Base-by-base conservation (phyloP, 2,797 vertebrate species). In the Numenius phaeopus region DNA sequence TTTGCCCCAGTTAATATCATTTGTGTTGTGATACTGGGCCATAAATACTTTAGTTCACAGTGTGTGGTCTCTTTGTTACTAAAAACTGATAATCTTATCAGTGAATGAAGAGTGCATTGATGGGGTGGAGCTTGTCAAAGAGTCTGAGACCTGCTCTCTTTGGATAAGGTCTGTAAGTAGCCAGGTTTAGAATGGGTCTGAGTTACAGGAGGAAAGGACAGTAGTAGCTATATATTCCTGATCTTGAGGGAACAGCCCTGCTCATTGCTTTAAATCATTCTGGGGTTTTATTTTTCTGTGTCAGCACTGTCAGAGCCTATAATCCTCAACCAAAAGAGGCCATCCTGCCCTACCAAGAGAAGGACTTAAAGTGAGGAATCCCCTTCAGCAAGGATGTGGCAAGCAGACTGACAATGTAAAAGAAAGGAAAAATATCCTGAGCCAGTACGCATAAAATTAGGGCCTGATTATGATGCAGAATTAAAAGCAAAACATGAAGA, bases 281-380 rank as follows among this genome's bases (percentile, higher is more conserved):
- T 42, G 61, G 80, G 86, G 47, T 23, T 95, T 94, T 91, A 83
- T 97, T 97, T 97, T 97, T 98, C 93, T 96, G 94, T 97, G 96
- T 97, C 95, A 94, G 96, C 96, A 95, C 96, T 97, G 97, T 96
- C 97, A 97, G 94, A 89, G 81, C 57, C 40, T 22, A 71, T 97
- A 47, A 97, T 61, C 64, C 87, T 97, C 97, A 97, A 87, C 69
- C 44, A 20, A 96, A 95, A 80, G 96, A 97, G 96, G 96, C 96
- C 97, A 95, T 65, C 78, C 93, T 89, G 72, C 70, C 92, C 72
- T 47, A 78, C 42, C 85, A 30, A 90, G 96, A 62, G 83, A 90
- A 89, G 91, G 87, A 47, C 70, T 95, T 21, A 0, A 20, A 92
- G 94, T 85, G 97, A 97, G 97, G 97, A 96, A 96, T 97, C 95